Base-by-base conservation (phyloP, 64 coral and sea anemone genomes). In the Porites australiensis region DNA sequence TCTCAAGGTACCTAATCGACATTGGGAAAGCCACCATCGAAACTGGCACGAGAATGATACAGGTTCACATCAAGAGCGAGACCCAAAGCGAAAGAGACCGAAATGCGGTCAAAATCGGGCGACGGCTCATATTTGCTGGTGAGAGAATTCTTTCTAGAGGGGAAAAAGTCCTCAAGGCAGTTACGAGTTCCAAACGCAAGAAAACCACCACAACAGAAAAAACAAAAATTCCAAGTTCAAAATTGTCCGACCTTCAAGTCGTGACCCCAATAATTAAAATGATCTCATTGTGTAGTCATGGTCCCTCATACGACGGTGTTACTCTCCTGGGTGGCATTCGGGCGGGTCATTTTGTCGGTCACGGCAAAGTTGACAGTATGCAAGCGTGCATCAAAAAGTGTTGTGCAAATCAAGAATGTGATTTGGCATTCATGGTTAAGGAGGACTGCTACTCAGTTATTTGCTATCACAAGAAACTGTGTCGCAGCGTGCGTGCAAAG, bases 221-320 rank as follows among this genome's bases (percentile, higher is more conserved):
- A 44, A 6, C 78, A 78, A 50, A 6, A 13, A 65, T 59, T 27
- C 64, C 74, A 45, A 19, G 61, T 44, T 10, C 73, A 72, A 91
- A 22, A 69, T 4, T 85, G 14, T 37, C 81, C 47, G 70, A 58
- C 8, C 6, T 88, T 8, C 51, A 44, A n/a, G 73, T 88, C 13
- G 51, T 64, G 55, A 89, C 87, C 51, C 95, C 95, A 50, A 68
- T 94, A 9, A 91, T 98, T 6, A 98, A 98, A 72, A 94, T 94
- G 92, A 93, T 98, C 4, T 88, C 92, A 2, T 67, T 98, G 11
- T 98, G 95, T 60, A 98, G 95, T 67, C 95, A 98, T 43, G 91
- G 95, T 2, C 92, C 92, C 2, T 82, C 83, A 59, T 88, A 98
- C 75, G 58, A 88, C 72, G 92, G 88, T 64, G 79, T 94, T 48